A percentile compares a stretch with the other conserved stretches of the same genome.
phyloP scores from a whole-genome alignment of 92 coral and sea anemone genomes.

The Phenganax marumi region DNA sequence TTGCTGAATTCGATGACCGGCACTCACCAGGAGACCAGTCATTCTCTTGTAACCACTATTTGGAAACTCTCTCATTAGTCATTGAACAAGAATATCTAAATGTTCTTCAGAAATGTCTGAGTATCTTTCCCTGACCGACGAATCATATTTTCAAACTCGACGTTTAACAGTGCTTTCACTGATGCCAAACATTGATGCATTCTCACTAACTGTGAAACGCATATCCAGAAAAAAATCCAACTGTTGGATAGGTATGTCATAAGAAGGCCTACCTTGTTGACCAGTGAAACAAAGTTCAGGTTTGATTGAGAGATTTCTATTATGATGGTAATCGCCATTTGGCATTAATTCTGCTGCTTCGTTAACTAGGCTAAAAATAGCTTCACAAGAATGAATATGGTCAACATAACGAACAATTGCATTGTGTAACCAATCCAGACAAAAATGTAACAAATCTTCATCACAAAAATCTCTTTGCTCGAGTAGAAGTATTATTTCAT shows the following conservation, averaged over 20 bases:
- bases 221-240: slow-evolving; percentile 45
- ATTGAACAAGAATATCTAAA: slow-evolving; percentile 38
- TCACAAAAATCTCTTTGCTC: slow-evolving; percentile 47
- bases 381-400: slow-evolving; percentile 40
- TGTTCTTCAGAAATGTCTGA: slow-evolving; percentile 46
- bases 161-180: slow-evolving; percentile 56
- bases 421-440: slow-evolving; percentile 46
- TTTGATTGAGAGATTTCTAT: slow-evolving; percentile 10
- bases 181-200: slow-evolving; percentile 54
- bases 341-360: slow-evolving; percentile 34
- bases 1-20: slow-evolving; percentile 46
- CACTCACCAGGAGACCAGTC: slow-evolving; percentile 56
- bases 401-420: slow-evolving; percentile 43
- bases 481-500: slow-evolving; percentile 21
- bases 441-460: slow-evolving; percentile 43
- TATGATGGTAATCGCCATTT: neutral
- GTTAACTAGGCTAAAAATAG: slow-evolving; percentile 12
- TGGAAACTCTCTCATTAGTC: slow-evolving; percentile 51
- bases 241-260: slow-evolving; percentile 35
- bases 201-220: slow-evolving; percentile 49
- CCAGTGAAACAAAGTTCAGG: slow-evolving; percentile 40
- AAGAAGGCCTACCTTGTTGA: slow-evolving; percentile 44
- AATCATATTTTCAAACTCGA: slow-evolving; percentile 49
- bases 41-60: slow-evolving; percentile 58
- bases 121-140: slow-evolving; percentile 47